phyloP scores from a whole-genome alignment of 2,797 vertebrate species.

The Eulemur albifrons region DNA sequence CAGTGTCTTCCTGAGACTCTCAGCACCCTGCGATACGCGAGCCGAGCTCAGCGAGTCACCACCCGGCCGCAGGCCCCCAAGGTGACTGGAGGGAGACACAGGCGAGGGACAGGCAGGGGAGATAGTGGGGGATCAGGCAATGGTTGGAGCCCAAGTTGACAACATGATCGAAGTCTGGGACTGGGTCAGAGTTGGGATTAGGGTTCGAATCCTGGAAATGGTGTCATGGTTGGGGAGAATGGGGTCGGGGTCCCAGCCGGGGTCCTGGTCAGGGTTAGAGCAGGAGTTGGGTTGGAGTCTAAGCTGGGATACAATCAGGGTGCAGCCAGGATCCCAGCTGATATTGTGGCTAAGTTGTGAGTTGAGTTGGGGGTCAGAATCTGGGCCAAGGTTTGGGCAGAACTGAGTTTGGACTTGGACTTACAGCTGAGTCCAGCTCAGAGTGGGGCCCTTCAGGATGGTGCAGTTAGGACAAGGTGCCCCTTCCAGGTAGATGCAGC shows the following conservation, averaged over 20 bases:
- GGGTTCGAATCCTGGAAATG: not conserved
- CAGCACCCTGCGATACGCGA: conserved; percentile 85
- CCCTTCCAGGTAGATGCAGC: not conserved
- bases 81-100: conserved; percentile 59
- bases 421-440: not conserved
- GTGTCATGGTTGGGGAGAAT: not conserved
- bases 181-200: not conserved
- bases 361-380: not conserved
- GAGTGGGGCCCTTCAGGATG: not conserved
- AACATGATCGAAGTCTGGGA: not conserved
- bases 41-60: conserved; percentile 82
- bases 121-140: not conserved
- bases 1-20: conserved; percentile 85
- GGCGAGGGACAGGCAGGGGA: accelerated
- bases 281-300: not conserved
- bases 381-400: not conserved
- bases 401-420: not conserved
- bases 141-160: not conserved
- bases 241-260: not conserved
- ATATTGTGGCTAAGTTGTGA: not conserved
- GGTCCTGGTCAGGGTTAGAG: not conserved
- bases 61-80: conserved; percentile 80
- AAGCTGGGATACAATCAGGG: not conserved
- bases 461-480: not conserved
- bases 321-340: not conserved